phyloP scores from a whole-genome alignment of 2,888 invertebrate species.

The Synergus itoensis region DNA sequence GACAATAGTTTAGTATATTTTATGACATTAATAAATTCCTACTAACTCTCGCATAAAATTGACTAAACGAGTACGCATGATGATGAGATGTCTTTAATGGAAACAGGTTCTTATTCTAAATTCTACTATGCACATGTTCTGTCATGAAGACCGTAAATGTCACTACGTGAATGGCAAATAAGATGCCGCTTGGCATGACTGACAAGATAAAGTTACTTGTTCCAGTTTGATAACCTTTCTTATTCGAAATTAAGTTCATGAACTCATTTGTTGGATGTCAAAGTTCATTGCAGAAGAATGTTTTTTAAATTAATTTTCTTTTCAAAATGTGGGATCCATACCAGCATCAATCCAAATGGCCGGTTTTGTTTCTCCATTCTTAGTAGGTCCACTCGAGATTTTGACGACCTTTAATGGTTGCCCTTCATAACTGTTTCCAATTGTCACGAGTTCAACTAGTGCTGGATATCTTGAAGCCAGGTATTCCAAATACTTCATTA shows the following conservation, averaged over 20 bases:
- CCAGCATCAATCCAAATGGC: constrained; percentile 92
- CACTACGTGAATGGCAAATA: background rate
- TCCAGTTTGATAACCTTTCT: background rate
- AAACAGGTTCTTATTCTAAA: background rate
- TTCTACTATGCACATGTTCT: background rate
- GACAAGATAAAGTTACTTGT: background rate
- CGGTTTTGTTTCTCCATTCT: constrained; percentile 80
- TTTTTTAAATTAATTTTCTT: background rate
- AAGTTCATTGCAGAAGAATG: too few relatives aligned
- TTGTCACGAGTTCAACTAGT: constrained; percentile 83
- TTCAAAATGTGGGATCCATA: constrained; percentile 52
- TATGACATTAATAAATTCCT: background rate
- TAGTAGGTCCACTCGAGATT: constrained; percentile 79
- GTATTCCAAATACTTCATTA: constrained; percentile 84
- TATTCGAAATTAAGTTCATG: background rate
- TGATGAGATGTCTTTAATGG: background rate
- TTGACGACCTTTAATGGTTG: constrained; percentile 85
- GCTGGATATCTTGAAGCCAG: constrained; percentile 83
- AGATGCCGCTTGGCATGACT: background rate
- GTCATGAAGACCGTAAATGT: background rate
- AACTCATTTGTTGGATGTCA: too few relatives aligned
- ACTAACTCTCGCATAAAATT: background rate
- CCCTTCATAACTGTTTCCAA: constrained; percentile 87
- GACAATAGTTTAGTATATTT: too few relatives aligned
- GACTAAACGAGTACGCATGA: background rate